Base-by-base conservation (phyloP, 2,797 vertebrate species). In the Cottoperca gobio region DNA sequence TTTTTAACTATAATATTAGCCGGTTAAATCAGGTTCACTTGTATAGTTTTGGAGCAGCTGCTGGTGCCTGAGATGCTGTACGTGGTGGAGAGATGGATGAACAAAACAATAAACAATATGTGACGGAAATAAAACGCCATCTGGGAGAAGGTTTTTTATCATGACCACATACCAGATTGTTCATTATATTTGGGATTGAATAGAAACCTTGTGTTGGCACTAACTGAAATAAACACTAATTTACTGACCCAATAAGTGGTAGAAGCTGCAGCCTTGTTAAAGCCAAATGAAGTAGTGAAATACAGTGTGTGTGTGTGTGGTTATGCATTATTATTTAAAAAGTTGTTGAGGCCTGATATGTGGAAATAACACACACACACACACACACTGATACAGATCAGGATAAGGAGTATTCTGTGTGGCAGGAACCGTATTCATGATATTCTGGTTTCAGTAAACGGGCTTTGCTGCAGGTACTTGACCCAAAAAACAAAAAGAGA, bases 161-260 rank as follows among this genome's bases (percentile, higher is more conserved):
- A 39, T 8, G 31, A 70, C 74, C 81, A 74, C 86, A 85, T 28
- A 69, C 67, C 73, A 63, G 68, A 78, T 69, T 81, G 70, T 64
- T 76, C 19, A 49, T 86, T 84, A 84, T 81, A 54, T 77, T 71
- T 72, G 21, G 48, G n/a, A 65, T 67, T 73, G 19, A 81, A 86
- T 75, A 48, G 61, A 53, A 88, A 85, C 79, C 66, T 76, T 73
- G 26, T 73, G 72, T 82, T 58, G 39, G 39, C 6, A 19, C 21
- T n/a, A 49, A 57, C 48, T 60, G 64, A 82, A 79, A 83, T 76
- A 70, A 86, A 83, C 73, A 85, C 61, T 55, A 23, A 81, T 89
- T 24, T 78, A 85, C 77, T 72, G 53, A 70, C 58, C 21, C 45
- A 78, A 81, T 81, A 85, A 78, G 63, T 73, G 60, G 68, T 78